Evolutionary conservation across 2,113 vertebrate genomes (phyloP), one percentile per base, ranked within the genome.

Genomic region (Poeciliopsis turrubarensis): DNA sequence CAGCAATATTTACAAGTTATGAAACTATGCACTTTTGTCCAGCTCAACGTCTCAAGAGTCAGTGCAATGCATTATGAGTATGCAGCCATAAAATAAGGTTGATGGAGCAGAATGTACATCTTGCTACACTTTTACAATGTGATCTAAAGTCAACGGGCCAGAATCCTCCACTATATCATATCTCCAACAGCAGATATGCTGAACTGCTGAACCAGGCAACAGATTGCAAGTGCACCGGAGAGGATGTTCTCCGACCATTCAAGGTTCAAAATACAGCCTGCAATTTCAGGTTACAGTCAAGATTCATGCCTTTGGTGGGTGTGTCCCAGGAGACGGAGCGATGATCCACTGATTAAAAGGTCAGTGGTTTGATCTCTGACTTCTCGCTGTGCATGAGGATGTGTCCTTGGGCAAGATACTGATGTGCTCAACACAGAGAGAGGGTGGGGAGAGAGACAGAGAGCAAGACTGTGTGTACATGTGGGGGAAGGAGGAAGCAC

Each of bases 101-200:
- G 22, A 22, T 9, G 19, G 47, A 22, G 47, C 47, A 78, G 39
- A 34, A 39, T 73, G 32, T 34, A 34, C 11, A 69, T 74, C 47
- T 76, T 57, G 71, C 70, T 65, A 79, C 68, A 81, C 34, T 66
- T 64, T 71, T 27, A 74, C 62, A 74, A 51, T 79, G 44, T 73
- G 25, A 31, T 62, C 39, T 67, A 70, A 75, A 72, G 68, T 51
- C 75, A 83, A 60, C 60, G 66, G 70, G 32, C 79, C 74, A 80
- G 80, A 83, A 87, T 77, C 62, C 25, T 63, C 34, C 68, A 19
- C 64, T 72, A 67, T 73, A 73, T 84, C 69, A 74, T 44, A 73
- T 69, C 69, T 64, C 47, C 29, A 29, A 57, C 30, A 51, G 69
- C 75, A 62, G 72, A 84, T 70, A 72, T 2, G 1, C 39, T 31